Conservation (phyloP, 2,888 invertebrate species). For the Belgica antarctica region DNA sequence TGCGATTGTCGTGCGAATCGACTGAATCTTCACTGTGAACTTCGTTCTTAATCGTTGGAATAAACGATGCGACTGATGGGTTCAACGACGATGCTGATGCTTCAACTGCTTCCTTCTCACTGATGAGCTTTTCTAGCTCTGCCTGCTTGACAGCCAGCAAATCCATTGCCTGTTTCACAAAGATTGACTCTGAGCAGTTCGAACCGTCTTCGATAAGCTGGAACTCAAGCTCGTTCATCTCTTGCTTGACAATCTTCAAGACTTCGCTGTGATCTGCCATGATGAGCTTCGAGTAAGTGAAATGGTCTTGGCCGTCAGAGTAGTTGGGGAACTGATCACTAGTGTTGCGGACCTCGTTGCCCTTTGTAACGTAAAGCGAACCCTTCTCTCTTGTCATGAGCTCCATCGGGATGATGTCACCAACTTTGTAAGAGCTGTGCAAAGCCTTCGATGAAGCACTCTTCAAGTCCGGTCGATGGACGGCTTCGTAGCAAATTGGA, state of each 20-base stretch:
- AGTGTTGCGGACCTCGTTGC: constrained; percentile 48
- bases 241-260: constrained; percentile 69
- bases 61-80: constrained; percentile 5
- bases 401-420: constrained; percentile 72
- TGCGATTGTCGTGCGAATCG: constrained; percentile 12
- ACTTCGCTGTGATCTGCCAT: constrained; percentile 56
- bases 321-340: constrained; percentile 52
- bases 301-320: constrained; percentile 57
- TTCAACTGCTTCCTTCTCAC: constrained; percentile 33
- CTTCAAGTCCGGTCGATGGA: constrained; percentile 79
- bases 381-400: constrained; percentile 82
- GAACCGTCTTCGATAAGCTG: constrained; percentile 65
- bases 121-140: constrained; percentile 48
- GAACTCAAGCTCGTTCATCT: constrained; percentile 65
- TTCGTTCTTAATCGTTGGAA: constrained; percentile 8
- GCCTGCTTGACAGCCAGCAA: constrained; percentile 61
- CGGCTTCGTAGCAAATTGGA: constrained; percentile 86
- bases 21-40: constrained; percentile 28
- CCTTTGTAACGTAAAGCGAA: constrained; percentile 52
- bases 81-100: not conserved
- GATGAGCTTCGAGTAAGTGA: constrained; percentile 62
- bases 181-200: constrained; percentile 78
- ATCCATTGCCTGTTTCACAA: constrained; percentile 77
- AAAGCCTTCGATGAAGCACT: constrained; percentile 48
- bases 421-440: constrained; percentile 55